These are phyloP conservation scores for Phalacrocorax pelagicus DNA, from an alignment of 2,113 vertebrate species.

Conservation along the genomic window DNA sequence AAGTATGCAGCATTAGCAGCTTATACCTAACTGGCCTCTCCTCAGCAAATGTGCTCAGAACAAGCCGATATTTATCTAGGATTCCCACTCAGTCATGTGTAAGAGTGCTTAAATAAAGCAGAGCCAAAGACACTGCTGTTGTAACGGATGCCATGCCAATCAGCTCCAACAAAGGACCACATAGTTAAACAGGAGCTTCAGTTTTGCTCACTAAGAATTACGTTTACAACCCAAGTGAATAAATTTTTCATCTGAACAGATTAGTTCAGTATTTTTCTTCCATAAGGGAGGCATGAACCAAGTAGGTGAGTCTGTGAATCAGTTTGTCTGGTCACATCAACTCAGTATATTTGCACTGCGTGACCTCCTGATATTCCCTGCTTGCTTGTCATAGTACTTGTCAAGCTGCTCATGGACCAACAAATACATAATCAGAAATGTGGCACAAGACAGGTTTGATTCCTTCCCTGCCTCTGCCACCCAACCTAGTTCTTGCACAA, in stretches of 20 bases:
- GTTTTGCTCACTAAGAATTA: background rate
- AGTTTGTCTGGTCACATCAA: background rate
- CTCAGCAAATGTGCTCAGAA: conserved; percentile 1
- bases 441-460: background rate
- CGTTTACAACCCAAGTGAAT: background rate
- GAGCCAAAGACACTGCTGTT: background rate
- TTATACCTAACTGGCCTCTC: background rate
- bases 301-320: background rate
- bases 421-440: background rate
- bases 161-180: background rate
- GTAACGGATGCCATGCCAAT: background rate
- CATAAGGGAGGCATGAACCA: background rate
- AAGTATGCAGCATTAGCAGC: background rate
- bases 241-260: background rate
- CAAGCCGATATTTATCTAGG: conserved; percentile 34
- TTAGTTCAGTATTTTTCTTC: background rate
- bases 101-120: background rate
- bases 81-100: background rate
- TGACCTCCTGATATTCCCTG: background rate
- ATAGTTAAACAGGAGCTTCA: background rate
- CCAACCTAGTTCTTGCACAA: background rate
- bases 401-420: background rate
- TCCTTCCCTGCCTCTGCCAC: background rate
- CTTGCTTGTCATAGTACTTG: accelerated
- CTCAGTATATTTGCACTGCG: background rate